These are phyloP conservation scores for Erethizon dorsatum DNA, from an alignment of 2,797 vertebrate species.

Conservation along the genomic window DNA sequence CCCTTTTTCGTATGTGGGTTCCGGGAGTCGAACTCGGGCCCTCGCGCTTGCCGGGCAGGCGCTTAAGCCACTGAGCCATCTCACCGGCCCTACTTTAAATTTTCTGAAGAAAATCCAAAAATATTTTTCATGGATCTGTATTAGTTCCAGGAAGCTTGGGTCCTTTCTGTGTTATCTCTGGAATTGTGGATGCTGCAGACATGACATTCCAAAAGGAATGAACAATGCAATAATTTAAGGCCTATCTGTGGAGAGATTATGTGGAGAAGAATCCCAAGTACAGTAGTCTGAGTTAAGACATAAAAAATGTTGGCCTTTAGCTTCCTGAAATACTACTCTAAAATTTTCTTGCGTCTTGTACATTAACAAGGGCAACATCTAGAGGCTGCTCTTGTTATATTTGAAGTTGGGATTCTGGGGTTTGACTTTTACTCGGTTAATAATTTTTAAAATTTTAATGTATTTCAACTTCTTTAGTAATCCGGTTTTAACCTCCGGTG, in stretches of 20 bases:
- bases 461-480: slow-evolving; percentile 6
- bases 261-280: neutral
- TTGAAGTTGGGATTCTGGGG: neutral
- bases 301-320: slow-evolving; percentile 46
- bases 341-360: neutral
- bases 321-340: neutral
- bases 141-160: slow-evolving; percentile 46
- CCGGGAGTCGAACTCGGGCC: too few relatives aligned
- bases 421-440: slow-evolving; percentile 8
- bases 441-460: slow-evolving; percentile 10
- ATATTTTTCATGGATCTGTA: slow-evolving; percentile 14
- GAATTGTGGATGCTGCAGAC: slow-evolving; percentile 1
- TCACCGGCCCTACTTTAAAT: neutral
- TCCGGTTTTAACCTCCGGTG: neutral
- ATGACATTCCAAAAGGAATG: neutral
- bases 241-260: neutral
- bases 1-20: too few relatives aligned
- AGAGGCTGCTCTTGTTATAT: rapidly evolving
- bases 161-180: slow-evolving; percentile 56
- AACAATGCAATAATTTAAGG: slow-evolving; percentile 41
- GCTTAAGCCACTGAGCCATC: too few relatives aligned
- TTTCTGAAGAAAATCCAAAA: neutral
- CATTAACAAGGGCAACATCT: neutral
- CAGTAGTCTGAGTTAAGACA: slow-evolving; percentile 35
- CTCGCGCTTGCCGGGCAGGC: too few relatives aligned